Percentiles rank a stretch among this genome's conserved stretches.
Conservation (phyloP, 2,888 invertebrate genomes). For the Holacanthella duospinosa region DNA sequence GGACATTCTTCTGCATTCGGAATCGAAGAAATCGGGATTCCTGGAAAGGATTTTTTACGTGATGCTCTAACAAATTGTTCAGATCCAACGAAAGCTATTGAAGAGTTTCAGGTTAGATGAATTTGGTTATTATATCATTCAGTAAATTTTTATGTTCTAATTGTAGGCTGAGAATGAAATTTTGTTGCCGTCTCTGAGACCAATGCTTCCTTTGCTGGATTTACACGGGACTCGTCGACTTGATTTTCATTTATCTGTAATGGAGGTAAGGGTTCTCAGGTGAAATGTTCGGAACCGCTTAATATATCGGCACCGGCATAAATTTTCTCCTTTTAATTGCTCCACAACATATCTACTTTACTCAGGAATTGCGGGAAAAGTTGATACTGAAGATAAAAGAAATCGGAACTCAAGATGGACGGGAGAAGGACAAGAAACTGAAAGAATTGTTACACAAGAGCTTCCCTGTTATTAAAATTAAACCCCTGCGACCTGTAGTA, state of each 20-base stretch:
- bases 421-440: conserved; percentile 67
- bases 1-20: conserved; percentile 49
- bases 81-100: conserved; percentile 94
- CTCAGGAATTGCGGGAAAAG: conserved; percentile 54
- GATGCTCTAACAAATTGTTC: conserved; percentile 91
- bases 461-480: conserved; percentile 85
- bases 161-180: conserved; percentile 76
- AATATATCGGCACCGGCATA: too few species aligned
- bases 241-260: conserved; percentile 88
- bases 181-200: conserved; percentile 76
- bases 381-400: conserved; percentile 72
- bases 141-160: too few species aligned
- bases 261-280: conserved; percentile 56
- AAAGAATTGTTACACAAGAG: conserved; percentile 83
- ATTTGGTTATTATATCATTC: not conserved
- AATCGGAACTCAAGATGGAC: conserved; percentile 58
- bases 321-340: not conserved
- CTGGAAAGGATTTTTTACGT: conserved; percentile 71
- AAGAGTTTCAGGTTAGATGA: conserved; percentile 76
- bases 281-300: not conserved
- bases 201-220: conserved; percentile 89
- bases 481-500: conserved; percentile 80
- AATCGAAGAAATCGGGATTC: conserved; percentile 73
- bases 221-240: conserved; percentile 82
- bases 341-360: conserved; percentile 34